phyloP scores from a whole-genome alignment of 2,797 vertebrate genomes.

The Lates japonicus region DNA sequence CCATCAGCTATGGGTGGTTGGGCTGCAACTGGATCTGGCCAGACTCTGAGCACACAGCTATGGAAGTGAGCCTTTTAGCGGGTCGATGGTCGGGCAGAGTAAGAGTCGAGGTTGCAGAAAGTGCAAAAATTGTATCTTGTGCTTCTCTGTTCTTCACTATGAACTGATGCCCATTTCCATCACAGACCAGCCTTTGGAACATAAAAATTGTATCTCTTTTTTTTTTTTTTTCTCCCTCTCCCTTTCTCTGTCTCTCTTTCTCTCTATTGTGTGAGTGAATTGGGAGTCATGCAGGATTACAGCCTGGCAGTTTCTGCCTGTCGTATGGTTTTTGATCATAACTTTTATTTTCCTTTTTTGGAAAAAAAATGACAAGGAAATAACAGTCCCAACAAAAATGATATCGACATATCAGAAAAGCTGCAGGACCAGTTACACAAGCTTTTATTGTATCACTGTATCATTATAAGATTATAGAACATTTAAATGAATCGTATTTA shows the following conservation, averaged over 20 bases:
- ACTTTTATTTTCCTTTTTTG: conserved; percentile 83
- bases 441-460: conserved; percentile 90
- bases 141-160: conserved; percentile 70
- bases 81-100: conserved; percentile 54
- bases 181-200: conserved; percentile 77
- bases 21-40: conserved; percentile 90
- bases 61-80: conserved; percentile 91
- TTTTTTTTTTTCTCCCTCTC: conserved; percentile 36
- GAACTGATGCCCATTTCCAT: conserved; percentile 82
- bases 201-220: conserved; percentile 74
- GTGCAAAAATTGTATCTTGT: conserved; percentile 60
- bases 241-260: conserved; percentile 84
- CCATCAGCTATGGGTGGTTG: conserved; percentile 90
- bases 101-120: conserved; percentile 52
- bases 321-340: conserved; percentile 79
- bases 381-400: conserved; percentile 78
- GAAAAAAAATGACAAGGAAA: conserved; percentile 74
- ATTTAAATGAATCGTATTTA: conserved; percentile 90
- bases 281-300: conserved; percentile 86
- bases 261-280: conserved; percentile 93
- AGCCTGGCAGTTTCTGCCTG: conserved; percentile 87
- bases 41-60: conserved; percentile 96
- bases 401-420: conserved; percentile 86
- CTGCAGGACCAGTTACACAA: conserved; percentile 90
- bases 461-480: conserved; percentile 89